Percentiles rank a stretch among this genome's conserved stretches.
Conservation (phyloP, 35 echinoderm and acorn worm genomes). For the Apostichopus japonicus region DNA sequence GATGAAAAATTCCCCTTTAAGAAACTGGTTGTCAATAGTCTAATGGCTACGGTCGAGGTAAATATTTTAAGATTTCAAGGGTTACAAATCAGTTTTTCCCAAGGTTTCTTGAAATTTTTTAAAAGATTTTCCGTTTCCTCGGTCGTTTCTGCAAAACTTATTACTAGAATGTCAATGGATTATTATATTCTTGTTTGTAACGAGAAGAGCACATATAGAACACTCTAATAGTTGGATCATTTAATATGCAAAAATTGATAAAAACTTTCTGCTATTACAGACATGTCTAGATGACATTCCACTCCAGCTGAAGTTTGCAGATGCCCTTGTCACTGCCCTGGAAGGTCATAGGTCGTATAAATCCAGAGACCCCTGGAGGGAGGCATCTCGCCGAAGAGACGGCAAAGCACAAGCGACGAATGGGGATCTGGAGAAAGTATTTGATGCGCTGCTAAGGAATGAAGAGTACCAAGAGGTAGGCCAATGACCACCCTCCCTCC, state of each 20-base stretch:
- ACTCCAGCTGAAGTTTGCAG: constrained; percentile 48
- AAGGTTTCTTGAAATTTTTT: too few relatives aligned
- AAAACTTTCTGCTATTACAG: neutral
- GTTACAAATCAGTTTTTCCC: too few relatives aligned
- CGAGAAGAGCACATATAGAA: too few relatives aligned
- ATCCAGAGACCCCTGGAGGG: constrained; percentile 30
- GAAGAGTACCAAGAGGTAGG: constrained; percentile 39
- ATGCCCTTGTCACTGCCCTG: constrained; percentile 18
- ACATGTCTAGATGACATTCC: constrained; percentile 27
- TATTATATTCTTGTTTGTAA: too few relatives aligned
- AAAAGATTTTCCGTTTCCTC: too few relatives aligned
- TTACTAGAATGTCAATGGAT: too few relatives aligned
- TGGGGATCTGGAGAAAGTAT: constrained; percentile 41
- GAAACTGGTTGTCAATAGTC: constrained; percentile 47
- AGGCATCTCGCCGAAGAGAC: constrained; percentile 7
- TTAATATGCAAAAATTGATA: too few relatives aligned
- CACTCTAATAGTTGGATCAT: too few relatives aligned
- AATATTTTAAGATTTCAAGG: neutral
- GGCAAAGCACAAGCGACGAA: neutral
- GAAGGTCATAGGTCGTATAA: constrained; percentile 19
- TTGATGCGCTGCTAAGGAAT: constrained; percentile 24
- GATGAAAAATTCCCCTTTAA: constrained; percentile 58
- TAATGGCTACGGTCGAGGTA: constrained; percentile 51
- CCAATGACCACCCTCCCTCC: neutral
- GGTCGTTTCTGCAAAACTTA: too few relatives aligned